phyloP scores from a whole-genome alignment of 2,113 vertebrate species.

The Laticauda laticaudata region DNA sequence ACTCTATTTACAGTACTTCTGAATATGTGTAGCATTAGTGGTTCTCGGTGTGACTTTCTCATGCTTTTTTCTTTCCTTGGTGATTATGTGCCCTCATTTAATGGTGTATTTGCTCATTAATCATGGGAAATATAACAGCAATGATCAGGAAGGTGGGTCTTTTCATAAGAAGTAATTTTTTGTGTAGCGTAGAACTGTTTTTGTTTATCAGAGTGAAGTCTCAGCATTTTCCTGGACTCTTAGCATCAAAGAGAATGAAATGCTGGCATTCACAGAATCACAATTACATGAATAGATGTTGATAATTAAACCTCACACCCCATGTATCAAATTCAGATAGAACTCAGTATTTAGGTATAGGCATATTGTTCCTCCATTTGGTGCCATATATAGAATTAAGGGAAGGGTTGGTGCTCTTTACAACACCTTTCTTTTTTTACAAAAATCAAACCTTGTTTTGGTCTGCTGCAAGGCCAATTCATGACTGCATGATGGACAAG shows the following conservation, averaged over 20 bases:
- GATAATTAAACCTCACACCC: neutral
- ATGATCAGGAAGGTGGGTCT: neutral
- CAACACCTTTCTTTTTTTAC: neutral
- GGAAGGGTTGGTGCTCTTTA: neutral
- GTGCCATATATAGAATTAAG: neutral
- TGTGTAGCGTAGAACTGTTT: neutral
- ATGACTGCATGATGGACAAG: neutral
- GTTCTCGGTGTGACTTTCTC: neutral
- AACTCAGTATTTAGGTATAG: neutral
- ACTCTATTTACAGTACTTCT: neutral
- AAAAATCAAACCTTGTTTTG: neutral
- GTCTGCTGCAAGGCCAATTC: neutral
- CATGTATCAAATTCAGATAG: neutral
- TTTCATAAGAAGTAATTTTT: neutral
- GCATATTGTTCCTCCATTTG: neutral
- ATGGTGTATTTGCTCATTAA: neutral
- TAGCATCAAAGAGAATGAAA: neutral
- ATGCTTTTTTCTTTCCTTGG: neutral
- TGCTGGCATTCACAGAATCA: neutral
- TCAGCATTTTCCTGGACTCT: neutral
- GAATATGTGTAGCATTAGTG: neutral
- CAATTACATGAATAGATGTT: neutral
- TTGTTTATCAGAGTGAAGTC: neutral
- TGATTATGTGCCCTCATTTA: neutral
- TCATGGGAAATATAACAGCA: neutral